Conservation (phyloP, 2,797 vertebrate species). For the Lerista edwardsae region DNA sequence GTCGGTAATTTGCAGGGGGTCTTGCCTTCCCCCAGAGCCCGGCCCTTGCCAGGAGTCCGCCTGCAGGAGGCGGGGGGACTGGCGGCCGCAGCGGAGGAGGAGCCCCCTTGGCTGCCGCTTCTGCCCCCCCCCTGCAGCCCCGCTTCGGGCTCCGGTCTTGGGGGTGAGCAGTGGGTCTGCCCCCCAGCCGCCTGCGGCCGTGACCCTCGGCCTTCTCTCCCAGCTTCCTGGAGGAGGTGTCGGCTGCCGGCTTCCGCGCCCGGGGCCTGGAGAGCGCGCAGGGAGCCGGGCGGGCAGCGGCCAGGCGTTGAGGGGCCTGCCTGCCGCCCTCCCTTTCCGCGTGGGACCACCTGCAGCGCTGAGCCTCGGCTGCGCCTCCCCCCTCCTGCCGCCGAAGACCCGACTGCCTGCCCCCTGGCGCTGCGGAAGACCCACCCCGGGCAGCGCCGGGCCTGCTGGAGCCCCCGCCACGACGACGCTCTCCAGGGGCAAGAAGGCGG, state of each 20-base stretch:
- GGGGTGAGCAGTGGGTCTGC: no score
- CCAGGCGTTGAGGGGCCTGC: constrained; percentile 65
- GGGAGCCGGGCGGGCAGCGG: constrained; percentile 35
- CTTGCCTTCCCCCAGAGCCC: no score
- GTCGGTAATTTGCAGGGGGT: no score
- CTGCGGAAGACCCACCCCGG: no score
- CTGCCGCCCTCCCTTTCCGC: fast-evolving
- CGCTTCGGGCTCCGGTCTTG: no score
- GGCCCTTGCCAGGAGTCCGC: no score
- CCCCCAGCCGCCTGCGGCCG: not conserved
- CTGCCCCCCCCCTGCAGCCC: not conserved
- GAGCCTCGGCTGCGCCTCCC: not conserved
- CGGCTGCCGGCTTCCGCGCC: constrained; percentile 70
- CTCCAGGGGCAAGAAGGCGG: not conserved
- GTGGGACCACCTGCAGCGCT: not conserved
- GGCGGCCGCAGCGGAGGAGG: no score
- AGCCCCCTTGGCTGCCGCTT: not conserved
- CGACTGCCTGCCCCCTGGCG: no score
- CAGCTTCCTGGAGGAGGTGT: constrained; percentile 83
- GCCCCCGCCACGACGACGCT: no score
- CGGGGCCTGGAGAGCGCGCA: constrained; percentile 67
- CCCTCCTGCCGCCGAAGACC: no score
- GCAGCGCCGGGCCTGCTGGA: no score
- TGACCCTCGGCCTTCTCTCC: constrained; percentile 38
- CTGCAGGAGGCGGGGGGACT: no score